A percentile compares a stretch with the other conserved stretches of the same genome.
Conservation (phyloP, 2,797 vertebrate genomes). For the Myoxocephalus aenaeus region DNA sequence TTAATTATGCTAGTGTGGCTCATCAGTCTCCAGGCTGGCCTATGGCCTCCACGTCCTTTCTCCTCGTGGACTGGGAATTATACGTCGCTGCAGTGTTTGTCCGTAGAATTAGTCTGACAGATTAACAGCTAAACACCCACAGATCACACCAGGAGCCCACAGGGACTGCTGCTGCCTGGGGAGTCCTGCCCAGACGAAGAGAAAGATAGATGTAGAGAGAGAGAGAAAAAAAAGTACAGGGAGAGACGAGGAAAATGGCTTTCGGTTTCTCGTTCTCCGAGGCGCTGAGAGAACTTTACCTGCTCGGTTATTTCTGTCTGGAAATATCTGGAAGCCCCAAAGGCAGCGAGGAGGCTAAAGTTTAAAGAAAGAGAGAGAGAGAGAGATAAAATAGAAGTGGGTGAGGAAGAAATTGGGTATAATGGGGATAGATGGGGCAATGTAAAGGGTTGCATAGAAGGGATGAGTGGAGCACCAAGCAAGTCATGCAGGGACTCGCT, state of each 20-base stretch:
- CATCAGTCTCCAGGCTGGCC: slow-evolving; percentile 83
- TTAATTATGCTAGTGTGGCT: slow-evolving; percentile 83
- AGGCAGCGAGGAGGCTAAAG: slow-evolving; percentile 43
- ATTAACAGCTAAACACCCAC: slow-evolving; percentile 83
- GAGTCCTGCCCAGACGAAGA: slow-evolving; percentile 53
- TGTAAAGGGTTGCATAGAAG: slow-evolving; percentile 54
- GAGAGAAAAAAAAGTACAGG: slow-evolving; percentile 8
- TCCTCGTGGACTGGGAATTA: slow-evolving; percentile 73
- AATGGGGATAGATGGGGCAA: slow-evolving; percentile 72
- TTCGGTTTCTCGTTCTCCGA: slow-evolving; percentile 37
- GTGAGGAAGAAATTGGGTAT: slow-evolving; percentile 55
- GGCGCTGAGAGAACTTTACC: slow-evolving; percentile 41
- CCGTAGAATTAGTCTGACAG: slow-evolving; percentile 80
- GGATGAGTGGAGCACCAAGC: slow-evolving; percentile 49
- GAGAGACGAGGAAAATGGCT: slow-evolving; percentile 15
- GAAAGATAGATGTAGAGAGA: slow-evolving; percentile 33
- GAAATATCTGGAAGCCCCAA: slow-evolving; percentile 41
- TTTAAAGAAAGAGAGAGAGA: slow-evolving; percentile 25
- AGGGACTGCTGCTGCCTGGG: slow-evolving; percentile 60
- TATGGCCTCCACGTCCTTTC: slow-evolving; percentile 71
- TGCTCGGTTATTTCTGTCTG: slow-evolving; percentile 57
- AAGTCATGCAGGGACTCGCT: slow-evolving; percentile 74
- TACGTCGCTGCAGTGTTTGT: slow-evolving; percentile 75
- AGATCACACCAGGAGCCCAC: slow-evolving; percentile 71
- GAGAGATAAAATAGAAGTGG: background rate